Evolutionary conservation across 2,797 vertebrate species (phyloP).

Genomic region (Thalassophryne amazonica): DNA sequence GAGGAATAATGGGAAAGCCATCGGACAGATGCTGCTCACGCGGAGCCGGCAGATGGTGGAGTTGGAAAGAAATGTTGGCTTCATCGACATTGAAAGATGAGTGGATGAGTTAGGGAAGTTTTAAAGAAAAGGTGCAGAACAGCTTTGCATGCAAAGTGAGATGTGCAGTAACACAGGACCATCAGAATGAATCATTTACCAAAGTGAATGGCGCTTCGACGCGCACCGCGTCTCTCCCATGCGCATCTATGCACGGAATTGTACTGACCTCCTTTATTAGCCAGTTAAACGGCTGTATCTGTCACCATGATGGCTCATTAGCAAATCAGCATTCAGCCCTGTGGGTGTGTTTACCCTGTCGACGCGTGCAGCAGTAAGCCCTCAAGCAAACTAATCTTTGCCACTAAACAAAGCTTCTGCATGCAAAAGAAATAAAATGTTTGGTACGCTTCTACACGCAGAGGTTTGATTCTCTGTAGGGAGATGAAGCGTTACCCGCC

Average conservation of each 20-base stretch:
- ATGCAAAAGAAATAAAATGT: too few relatives aligned
- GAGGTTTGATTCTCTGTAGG: too few relatives aligned
- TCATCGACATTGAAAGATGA: background rate
- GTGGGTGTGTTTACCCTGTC: background rate
- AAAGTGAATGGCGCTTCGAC: slow-evolving; percentile 39
- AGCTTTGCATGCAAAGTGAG: background rate
- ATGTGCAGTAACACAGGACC: slow-evolving; percentile 39
- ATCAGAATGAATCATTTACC: slow-evolving; percentile 42
- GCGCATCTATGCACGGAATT: slow-evolving; percentile 38
- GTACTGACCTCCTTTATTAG: slow-evolving; percentile 53
- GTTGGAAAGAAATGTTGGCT: slow-evolving; percentile 4
- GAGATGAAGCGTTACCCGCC: too few relatives aligned
- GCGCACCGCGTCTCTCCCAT: slow-evolving; percentile 1
- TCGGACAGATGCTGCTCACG: slow-evolving; percentile 30
- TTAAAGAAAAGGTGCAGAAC: background rate
- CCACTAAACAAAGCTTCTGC: slow-evolving; percentile 8
- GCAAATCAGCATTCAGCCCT: slow-evolving; percentile 45
- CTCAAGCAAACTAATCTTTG: slow-evolving; percentile 28
- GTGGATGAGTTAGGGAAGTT: background rate
- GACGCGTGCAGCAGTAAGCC: background rate
- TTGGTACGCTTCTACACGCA: too few relatives aligned
- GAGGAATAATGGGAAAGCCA: background rate
- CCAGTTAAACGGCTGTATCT: slow-evolving; percentile 66
- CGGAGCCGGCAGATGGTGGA: slow-evolving; percentile 36
- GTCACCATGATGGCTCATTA: slow-evolving; percentile 65